Percentiles rank a stretch among this genome's conserved stretches.
These are phyloP conservation scores for Cotesia vestalis DNA, from an alignment of 1,140 invertebrate genomes.

Conservation along the genomic window DNA sequence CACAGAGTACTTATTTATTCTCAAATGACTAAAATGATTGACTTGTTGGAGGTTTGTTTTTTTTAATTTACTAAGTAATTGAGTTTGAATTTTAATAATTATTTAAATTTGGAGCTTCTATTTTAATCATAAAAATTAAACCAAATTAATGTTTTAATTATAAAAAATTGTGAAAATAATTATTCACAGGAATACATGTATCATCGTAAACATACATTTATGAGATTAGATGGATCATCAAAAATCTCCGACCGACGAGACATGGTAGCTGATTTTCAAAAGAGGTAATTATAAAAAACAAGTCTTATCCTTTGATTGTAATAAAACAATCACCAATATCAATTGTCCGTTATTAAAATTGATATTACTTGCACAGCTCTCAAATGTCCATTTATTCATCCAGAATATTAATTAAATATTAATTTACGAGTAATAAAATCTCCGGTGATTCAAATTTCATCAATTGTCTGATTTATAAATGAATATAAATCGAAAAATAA, in stretches of 20 bases:
- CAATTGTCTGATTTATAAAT: neutral
- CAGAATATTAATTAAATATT: neutral
- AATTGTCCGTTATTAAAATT: neutral
- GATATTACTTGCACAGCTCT: neutral
- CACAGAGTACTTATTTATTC: conserved; percentile 96
- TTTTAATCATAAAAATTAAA: no score
- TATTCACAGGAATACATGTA: conserved; percentile 86
- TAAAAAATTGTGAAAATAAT: conserved; percentile 6
- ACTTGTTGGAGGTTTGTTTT: conserved; percentile 85
- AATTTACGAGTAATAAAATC: no score
- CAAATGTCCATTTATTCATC: no score
- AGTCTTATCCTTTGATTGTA: conserved; percentile 15
- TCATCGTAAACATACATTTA: conserved; percentile 90
- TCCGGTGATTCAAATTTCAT: conserved; percentile 14
- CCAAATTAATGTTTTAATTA: no score
- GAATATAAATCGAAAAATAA: no score
- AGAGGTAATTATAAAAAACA: conserved; percentile 61
- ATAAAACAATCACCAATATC: conserved; percentile 5
- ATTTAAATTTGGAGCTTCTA: no score
- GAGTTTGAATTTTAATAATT: neutral
- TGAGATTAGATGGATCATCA: conserved; percentile 90
- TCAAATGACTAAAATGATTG: conserved; percentile 98
- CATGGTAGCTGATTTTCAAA: conserved; percentile 94
- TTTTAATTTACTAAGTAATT: neutral
- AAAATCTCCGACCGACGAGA: conserved; percentile 91